Evolutionary conservation across 1,140 invertebrate species (phyloP), one percentile per base, ranked within the genome.

Genomic region (Nephotettix cincticeps): DNA sequence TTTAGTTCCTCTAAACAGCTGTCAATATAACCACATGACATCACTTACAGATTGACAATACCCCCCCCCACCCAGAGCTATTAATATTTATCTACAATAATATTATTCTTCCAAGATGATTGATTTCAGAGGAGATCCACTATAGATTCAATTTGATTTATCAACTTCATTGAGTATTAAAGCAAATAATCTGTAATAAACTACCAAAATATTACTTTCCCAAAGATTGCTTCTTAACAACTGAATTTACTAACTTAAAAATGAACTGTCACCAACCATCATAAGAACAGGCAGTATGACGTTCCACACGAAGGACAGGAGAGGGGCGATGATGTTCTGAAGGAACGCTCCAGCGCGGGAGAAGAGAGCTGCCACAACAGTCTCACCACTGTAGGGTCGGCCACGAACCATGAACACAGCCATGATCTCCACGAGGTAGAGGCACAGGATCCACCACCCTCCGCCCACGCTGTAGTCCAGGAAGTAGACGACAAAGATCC

Each of bases 221-320:
- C 14, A 9, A 56, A 56, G 23, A 56, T n/a, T 6, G 21, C 9
- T 56, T 56, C 14, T 21, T 56, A 11, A 13, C 14, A 9, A 56
- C 21, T n/a, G 9, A 11, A 51, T 56, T 14, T 51, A 4, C 27
- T 58, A 58, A 79, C 68, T 77, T n/a, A n/a, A 43, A 71, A 17
- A 19, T n/a, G 23, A 36, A 19, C 6, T 13, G 29, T 73, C 71
- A 81, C 81, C 85, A 77, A 94, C 92, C 81, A 93, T 87, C 56
- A 95, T 80, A 4, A 86, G 83, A 54, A 93, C 89, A 1, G 93
- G 93, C 70, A 95, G 78, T 63, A 94, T 83, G 3, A 96, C 91
- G 79, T 93, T 96, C 94, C 94, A 96, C 0, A 88, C 89, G 76
- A 96, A 93, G n/a, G 92, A 91, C 1, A 95, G 80, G 27, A 94